Evolutionary conservation across 2,797 vertebrate species (phyloP).

Genomic region (Oreortyx pictus): DNA sequence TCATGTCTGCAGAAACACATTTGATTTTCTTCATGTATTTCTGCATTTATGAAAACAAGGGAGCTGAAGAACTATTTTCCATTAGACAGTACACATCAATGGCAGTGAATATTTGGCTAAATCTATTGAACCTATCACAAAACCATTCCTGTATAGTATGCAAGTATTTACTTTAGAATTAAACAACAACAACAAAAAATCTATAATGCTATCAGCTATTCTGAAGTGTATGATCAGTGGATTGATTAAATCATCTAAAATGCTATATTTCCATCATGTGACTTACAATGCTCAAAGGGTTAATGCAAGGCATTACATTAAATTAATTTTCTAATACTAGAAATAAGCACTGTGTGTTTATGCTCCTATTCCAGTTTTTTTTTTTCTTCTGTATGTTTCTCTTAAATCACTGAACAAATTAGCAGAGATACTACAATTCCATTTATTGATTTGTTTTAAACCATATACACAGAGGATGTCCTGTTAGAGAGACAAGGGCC

Average conservation of each 20-base stretch:
- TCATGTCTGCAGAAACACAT: constrained; percentile 55
- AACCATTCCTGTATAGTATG: constrained; percentile 76
- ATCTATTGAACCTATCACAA: constrained; percentile 75
- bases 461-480: constrained; percentile 68
- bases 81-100: constrained; percentile 75
- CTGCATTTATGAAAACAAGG: constrained; percentile 59
- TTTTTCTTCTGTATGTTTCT: background rate
- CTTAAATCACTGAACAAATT: constrained; percentile 72
- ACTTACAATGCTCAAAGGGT: constrained; percentile 88
- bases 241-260: constrained; percentile 77
- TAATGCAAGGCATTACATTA: constrained; percentile 82
- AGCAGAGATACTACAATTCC: constrained; percentile 77
- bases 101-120: constrained; percentile 79
- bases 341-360: constrained; percentile 81
- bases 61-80: constrained; percentile 62
- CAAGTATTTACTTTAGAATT: constrained; percentile 72
- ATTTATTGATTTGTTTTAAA: constrained; percentile 72
- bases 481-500: constrained; percentile 74
- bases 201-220: constrained; percentile 73
- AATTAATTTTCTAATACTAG: constrained; percentile 80
- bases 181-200: background rate
- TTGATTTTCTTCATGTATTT: constrained; percentile 72
- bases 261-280: constrained; percentile 74
- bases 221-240: constrained; percentile 73
- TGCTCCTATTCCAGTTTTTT: constrained; percentile 84